A percentile compares a stretch with the other conserved stretches of the same genome.
Conservation (phyloP, 2,888 invertebrate genomes). For the Pterostichus niger region DNA sequence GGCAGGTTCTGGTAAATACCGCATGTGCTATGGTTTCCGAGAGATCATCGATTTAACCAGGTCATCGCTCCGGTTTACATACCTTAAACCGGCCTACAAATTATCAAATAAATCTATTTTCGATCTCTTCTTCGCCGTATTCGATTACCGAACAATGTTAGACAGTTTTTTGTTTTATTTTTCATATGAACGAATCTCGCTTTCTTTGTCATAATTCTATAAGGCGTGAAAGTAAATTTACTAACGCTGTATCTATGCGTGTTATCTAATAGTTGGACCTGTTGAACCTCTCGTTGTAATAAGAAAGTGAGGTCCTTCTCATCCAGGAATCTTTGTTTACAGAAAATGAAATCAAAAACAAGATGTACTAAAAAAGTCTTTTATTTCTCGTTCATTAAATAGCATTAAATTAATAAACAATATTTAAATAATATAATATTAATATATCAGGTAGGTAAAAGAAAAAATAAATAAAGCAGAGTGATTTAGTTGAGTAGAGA, state of each 20-base stretch:
- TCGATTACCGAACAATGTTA: conserved; percentile 54
- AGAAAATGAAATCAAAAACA: conserved; percentile 72
- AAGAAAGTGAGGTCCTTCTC: conserved; percentile 51
- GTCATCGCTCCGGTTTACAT: conserved; percentile 67
- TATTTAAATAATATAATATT: conserved; percentile 70
- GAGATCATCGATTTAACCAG: conserved; percentile 67
- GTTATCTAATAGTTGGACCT: conserved; percentile 61
- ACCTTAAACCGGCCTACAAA: conserved; percentile 64
- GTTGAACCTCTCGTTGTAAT: conserved; percentile 25
- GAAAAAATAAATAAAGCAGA: conserved; percentile 56
- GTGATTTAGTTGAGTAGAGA: neutral
- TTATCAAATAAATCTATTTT: conserved; percentile 63
- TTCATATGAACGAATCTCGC: conserved; percentile 60
- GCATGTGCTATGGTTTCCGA: conserved; percentile 65
- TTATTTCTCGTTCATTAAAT: conserved; percentile 65
- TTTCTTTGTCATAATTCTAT: conserved; percentile 64
- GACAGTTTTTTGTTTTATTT: conserved; percentile 46
- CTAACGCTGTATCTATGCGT: conserved; percentile 32
- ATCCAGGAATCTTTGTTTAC: conserved; percentile 72
- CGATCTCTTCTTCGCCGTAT: conserved; percentile 33
- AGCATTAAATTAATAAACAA: conserved; percentile 63
- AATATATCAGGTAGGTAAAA: conserved; percentile 68
- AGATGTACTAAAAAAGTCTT: conserved; percentile 60
- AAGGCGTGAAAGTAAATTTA: conserved; percentile 64
- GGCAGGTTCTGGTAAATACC: conserved; percentile 65